Conservation (phyloP, 2,888 invertebrate genomes). For the Belgica antarctica region DNA sequence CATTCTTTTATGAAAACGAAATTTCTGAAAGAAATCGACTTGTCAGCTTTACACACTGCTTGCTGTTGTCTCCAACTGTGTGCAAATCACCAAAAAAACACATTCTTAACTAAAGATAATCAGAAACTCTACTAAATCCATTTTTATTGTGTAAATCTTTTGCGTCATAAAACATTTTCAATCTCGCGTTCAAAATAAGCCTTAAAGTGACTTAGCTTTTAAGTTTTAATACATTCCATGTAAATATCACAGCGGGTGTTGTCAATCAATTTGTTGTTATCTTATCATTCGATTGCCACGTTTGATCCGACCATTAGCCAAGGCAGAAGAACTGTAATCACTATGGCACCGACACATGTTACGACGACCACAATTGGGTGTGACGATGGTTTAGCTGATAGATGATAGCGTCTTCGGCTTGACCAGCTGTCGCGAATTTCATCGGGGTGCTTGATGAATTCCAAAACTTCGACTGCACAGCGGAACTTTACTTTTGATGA, state of each 20-base stretch:
- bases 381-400: slow-evolving; percentile 48
- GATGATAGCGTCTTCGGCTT: slow-evolving; percentile 47
- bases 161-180: background rate
- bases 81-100: too few relatives aligned
- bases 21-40: too few relatives aligned
- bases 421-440: slow-evolving; percentile 49
- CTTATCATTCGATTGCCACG: slow-evolving; percentile 1
- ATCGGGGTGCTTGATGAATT: slow-evolving; percentile 54
- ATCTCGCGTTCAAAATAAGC: background rate
- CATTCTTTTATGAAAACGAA: too few relatives aligned
- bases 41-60: too few relatives aligned
- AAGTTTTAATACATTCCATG: too few relatives aligned
- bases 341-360: slow-evolving; percentile 53
- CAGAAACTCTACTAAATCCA: too few relatives aligned
- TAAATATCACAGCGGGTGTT: slow-evolving; percentile 1
- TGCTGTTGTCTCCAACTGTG: too few relatives aligned
- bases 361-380: slow-evolving; percentile 52
- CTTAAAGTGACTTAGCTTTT: too few relatives aligned
- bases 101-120: too few relatives aligned
- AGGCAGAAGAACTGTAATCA: slow-evolving; percentile 52
- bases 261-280: background rate
- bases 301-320: slow-evolving; percentile 50
- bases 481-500: slow-evolving; percentile 55
- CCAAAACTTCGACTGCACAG: slow-evolving; percentile 55
- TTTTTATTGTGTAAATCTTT: background rate